phyloP scores from a whole-genome alignment of 2,888 invertebrate genomes.

The Epirrita christyi region DNA sequence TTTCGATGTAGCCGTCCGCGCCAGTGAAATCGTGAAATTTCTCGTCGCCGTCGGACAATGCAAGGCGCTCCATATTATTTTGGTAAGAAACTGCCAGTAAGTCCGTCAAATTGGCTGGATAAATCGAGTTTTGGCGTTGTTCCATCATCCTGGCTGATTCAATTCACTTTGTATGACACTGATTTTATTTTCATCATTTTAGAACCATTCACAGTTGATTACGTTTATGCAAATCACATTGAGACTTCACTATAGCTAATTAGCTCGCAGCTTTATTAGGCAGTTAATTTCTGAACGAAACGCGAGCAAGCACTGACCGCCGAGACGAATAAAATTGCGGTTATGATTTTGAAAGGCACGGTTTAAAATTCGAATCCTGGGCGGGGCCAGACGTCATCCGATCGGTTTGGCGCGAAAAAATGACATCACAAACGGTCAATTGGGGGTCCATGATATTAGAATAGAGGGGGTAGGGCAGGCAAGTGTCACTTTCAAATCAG shows the following conservation, averaged over 20 bases:
- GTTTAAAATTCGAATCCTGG: constrained; percentile 67
- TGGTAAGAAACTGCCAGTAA: constrained; percentile 68
- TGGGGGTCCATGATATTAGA: constrained; percentile 63
- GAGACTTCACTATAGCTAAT: constrained; percentile 21
- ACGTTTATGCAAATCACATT: constrained; percentile 12
- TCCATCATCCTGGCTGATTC: constrained; percentile 64
- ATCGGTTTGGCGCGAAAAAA: constrained; percentile 78
- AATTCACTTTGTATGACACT: constrained; percentile 46
- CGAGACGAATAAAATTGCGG: constrained; percentile 62
- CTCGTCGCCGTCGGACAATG: constrained; percentile 54
- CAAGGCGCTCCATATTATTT: constrained; percentile 63
- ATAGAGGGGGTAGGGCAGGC: constrained; percentile 30
- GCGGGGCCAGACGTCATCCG: constrained; percentile 65
- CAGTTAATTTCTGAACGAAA: constrained; percentile 42
- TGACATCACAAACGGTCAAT: constrained; percentile 79
- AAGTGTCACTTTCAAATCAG: constrained; percentile 1
- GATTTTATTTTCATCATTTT: constrained; percentile 39
- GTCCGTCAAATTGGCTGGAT: constrained; percentile 69
- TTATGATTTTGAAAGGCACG: constrained; percentile 67
- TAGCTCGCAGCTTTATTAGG: constrained; percentile 19
- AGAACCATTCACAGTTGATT: neutral
- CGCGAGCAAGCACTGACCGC: constrained; percentile 57
- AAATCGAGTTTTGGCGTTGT: constrained; percentile 61
- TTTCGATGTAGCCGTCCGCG: constrained; percentile 45
- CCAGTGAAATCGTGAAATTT: constrained; percentile 41